Percentiles rank a stretch among this genome's conserved stretches.
Conservation (phyloP, 1,140 invertebrate species). For the Lethrus apterus region DNA sequence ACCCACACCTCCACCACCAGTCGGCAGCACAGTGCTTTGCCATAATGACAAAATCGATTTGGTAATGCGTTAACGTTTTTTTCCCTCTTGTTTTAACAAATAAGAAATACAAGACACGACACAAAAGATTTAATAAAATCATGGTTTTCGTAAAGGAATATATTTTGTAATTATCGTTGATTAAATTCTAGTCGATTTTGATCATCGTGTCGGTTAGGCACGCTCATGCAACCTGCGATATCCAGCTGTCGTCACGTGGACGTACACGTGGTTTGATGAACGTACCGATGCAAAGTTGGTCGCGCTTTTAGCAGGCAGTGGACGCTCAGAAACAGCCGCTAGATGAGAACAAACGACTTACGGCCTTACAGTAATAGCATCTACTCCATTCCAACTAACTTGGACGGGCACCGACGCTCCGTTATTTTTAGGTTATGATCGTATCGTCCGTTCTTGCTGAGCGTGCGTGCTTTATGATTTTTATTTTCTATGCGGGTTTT, state of each 20-base stretch:
- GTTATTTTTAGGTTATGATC: conserved; percentile 16
- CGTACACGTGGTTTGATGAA: conserved; percentile 16
- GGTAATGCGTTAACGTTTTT: too few species aligned
- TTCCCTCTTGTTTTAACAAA: too few species aligned
- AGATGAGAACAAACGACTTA: conserved; percentile 8
- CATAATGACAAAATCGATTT: too few species aligned
- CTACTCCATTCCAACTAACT: conserved; percentile 14
- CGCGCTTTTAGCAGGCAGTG: conserved; percentile 13
- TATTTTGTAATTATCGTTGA: not conserved
- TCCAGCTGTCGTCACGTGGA: conserved; percentile 14
- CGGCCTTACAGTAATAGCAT: conserved; percentile 15
- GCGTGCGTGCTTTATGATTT: conserved; percentile 10
- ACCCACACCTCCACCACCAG: too few species aligned
- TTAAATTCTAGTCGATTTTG: not conserved
- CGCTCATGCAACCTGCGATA: conserved; percentile 3
- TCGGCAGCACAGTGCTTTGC: too few species aligned
- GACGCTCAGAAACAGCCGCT: conserved; percentile 12
- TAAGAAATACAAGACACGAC: too few species aligned
- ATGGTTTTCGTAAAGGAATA: too few species aligned
- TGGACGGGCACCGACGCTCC: conserved; percentile 5
- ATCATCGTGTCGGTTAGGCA: not conserved
- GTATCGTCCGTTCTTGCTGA: conserved; percentile 1
- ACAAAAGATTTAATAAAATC: too few species aligned
- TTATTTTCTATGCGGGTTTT: conserved; percentile 13
- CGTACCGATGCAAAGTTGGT: conserved; percentile 11